A percentile compares a stretch with the other conserved stretches of the same genome.
These are phyloP conservation scores for Silurus meridionalis DNA, from an alignment of 2,113 vertebrate species.

Conservation along the genomic window DNA sequence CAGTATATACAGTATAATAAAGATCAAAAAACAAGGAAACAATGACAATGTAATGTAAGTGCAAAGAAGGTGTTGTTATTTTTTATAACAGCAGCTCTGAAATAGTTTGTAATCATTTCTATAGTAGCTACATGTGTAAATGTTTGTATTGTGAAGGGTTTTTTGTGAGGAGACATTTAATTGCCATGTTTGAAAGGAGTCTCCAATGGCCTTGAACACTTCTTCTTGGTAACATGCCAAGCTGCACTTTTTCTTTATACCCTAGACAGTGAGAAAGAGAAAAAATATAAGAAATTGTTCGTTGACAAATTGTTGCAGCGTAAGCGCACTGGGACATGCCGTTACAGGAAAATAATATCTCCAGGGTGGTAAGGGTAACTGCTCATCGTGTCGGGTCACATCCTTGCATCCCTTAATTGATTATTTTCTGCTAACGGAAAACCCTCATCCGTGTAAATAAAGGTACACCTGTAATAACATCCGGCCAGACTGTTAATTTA, in stretches of 20 bases:
- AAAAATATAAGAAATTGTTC: background rate
- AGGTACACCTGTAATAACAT: constrained; percentile 9
- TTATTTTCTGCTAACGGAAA: background rate
- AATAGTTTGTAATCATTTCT: background rate
- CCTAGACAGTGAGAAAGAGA: background rate
- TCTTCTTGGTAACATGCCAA: background rate
- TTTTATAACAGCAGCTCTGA: background rate
- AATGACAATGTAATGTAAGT: background rate
- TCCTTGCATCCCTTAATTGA: background rate
- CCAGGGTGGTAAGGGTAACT: background rate
- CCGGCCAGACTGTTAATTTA: background rate
- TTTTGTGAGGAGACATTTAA: background rate
- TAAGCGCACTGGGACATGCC: background rate
- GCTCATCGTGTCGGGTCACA: background rate
- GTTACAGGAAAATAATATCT: background rate
- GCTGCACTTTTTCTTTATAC: background rate
- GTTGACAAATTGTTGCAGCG: background rate
- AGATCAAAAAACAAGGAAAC: background rate
- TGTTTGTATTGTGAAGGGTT: background rate
- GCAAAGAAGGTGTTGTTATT: background rate
- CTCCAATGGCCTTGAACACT: background rate
- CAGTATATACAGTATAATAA: background rate
- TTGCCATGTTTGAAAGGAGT: background rate
- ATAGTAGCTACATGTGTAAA: background rate
- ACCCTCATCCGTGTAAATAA: constrained; percentile 10